phyloP scores from a whole-genome alignment of 2,888 invertebrate genomes.

The Lamellibrachia columna region DNA sequence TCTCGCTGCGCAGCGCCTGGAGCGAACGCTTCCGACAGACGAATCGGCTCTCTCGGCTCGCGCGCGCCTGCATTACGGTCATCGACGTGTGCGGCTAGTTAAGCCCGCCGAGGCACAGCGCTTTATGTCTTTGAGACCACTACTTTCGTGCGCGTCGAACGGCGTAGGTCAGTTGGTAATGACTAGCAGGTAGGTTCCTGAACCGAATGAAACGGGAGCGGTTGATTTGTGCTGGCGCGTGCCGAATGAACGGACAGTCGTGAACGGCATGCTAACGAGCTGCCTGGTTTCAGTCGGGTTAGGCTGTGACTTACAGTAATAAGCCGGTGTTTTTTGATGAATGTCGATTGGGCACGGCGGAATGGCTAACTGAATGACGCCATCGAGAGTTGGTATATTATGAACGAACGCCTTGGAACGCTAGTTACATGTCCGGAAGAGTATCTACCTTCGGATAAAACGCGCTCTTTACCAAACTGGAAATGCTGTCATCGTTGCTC shows the following conservation, averaged over 20 bases:
- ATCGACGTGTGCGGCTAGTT: background rate
- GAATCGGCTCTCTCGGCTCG: background rate
- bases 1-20: background rate
- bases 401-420: background rate
- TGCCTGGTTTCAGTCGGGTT: background rate
- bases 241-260: background rate
- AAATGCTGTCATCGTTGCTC: background rate
- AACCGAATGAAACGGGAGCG: background rate
- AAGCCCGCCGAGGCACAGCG: background rate
- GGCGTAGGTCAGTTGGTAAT: background rate
- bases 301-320: background rate
- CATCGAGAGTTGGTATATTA: background rate
- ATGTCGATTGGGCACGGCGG: background rate
- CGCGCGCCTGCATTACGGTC: background rate
- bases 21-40: background rate
- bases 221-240: background rate
- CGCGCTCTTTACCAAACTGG: background rate
- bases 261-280: background rate
- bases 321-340: background rate
- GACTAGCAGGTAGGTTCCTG: background rate
- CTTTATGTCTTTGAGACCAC: background rate
- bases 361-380: background rate
- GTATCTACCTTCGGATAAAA: background rate
- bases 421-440: background rate
- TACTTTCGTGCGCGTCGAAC: background rate